Evolutionary conservation across 2,113 vertebrate species (phyloP).

Genomic region (Neopipo cinnamomea): DNA sequence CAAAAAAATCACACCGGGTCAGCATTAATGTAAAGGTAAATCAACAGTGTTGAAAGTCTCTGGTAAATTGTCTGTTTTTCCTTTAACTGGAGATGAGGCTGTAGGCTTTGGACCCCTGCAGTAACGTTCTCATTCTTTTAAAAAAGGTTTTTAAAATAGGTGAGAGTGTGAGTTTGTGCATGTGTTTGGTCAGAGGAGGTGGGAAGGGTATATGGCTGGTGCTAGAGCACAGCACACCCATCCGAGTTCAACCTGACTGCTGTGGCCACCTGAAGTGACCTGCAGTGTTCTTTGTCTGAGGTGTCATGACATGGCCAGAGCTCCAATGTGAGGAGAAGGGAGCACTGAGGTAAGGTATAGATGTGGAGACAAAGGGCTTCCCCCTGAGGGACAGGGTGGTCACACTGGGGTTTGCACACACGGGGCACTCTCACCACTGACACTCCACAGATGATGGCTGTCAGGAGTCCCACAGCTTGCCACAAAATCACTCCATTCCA

Average conservation of each 20-base stretch:
- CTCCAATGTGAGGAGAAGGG: not conserved
- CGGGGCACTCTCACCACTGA: not conserved
- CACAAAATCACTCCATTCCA: not conserved
- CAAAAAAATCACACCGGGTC: not conserved
- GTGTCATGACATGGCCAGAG: not conserved
- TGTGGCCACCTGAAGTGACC: not conserved
- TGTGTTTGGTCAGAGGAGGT: not conserved
- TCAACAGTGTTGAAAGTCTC: not conserved
- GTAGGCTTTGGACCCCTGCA: not conserved
- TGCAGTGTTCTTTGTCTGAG: not conserved
- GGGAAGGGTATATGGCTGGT: not conserved
- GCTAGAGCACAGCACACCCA: not conserved
- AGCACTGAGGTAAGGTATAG: not conserved
- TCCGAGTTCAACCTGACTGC: not conserved
- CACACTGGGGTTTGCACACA: too few relatives aligned
- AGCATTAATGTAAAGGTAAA: not conserved
- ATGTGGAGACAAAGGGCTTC: not conserved
- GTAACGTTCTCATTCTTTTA: not conserved
- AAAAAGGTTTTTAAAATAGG: not conserved
- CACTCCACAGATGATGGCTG: not conserved
- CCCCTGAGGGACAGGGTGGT: not conserved
- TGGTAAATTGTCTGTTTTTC: not conserved
- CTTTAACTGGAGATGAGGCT: not conserved
- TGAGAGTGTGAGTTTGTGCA: too few relatives aligned
- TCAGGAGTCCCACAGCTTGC: not conserved